Base-by-base conservation (phyloP, 1,140 invertebrate species). In the Pogonomyrmex barbatus region DNA sequence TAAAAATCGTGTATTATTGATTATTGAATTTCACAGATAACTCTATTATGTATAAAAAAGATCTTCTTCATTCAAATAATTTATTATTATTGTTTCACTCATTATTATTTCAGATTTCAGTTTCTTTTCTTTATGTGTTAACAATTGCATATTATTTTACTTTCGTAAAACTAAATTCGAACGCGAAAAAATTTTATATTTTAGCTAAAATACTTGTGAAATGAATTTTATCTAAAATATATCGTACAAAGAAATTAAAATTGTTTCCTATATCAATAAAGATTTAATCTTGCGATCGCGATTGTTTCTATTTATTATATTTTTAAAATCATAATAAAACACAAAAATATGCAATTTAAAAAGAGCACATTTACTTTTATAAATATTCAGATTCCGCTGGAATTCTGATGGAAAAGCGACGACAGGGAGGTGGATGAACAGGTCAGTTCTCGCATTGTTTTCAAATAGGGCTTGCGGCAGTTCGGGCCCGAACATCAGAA, bases 401-500 rank as follows among this genome's bases (percentile, higher is more conserved):
- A 56, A 70, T 33, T 33, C 3, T 8, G 14, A 12, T 4, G 36
- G 14, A 54, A 50, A 52, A 70, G 45, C 4, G 30, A 56, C 12
- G 3, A 6, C 10, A 4, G 30, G 45, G 42, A 70, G 54, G n/a
- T 2, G 45, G 33, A 58, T 17, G 24, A 58, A 17, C 17, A 2
- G 65, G 45, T 62, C 42, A 76, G 54, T 36, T 60, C 30, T 52
- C 47, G 75, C 33, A 52, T 56, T 30, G 12, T 42, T 84, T 39
- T 33, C 9, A 42, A 54, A 54, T 39, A 60, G 9, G n/a, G 4
- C 81, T 24, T 56, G 73, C 36, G 73, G 56, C 50, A 17, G 9
- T 56, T 62, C 67, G 30, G 30, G 42, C 42, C 39, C 52, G 17
- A 90, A 86, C n/a, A n/a, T 90, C 73, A 79, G 75, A 76, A 87